Evolutionary conservation across 35 echinoderm and acorn worm genomes (phyloP).

Genomic region (Heliocidaris tuberculata): DNA sequence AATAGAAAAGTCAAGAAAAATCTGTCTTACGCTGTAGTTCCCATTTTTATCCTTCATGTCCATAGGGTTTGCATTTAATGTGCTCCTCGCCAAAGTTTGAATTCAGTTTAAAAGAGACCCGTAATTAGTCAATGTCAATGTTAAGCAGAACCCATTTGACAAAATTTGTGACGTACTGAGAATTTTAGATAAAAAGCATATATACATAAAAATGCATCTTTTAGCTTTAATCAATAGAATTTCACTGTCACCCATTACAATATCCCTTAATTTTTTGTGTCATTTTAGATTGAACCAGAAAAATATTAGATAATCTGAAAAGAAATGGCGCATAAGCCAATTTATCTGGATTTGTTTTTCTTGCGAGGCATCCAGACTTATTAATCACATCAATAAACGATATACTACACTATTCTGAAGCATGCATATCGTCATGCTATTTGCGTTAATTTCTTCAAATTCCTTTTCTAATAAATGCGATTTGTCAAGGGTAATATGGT

Average conservation of each 20-base stretch:
- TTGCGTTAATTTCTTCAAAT: not conserved
- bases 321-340: not conserved
- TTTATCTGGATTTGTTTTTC: not conserved
- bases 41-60: too few relatives aligned
- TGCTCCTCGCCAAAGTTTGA: too few relatives aligned
- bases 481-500: not conserved
- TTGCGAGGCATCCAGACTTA: not conserved
- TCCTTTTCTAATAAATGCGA: slow-evolving; percentile 4
- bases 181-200: too few relatives aligned
- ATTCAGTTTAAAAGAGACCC: too few relatives aligned
- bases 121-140: too few relatives aligned
- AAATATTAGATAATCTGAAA: not conserved
- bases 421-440: not conserved
- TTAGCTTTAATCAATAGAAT: not conserved
- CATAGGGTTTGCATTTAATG: too few relatives aligned
- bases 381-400: not conserved
- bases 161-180: too few relatives aligned
- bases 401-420: not conserved
- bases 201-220: too few relatives aligned
- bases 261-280: not conserved
- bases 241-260: not conserved
- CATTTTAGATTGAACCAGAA: not conserved
- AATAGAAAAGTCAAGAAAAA: too few relatives aligned
- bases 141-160: too few relatives aligned
- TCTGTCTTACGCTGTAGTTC: too few relatives aligned